These are phyloP conservation scores for Elachura formosa DNA, from an alignment of 2,113 vertebrate genomes.

Conservation along the genomic window DNA sequence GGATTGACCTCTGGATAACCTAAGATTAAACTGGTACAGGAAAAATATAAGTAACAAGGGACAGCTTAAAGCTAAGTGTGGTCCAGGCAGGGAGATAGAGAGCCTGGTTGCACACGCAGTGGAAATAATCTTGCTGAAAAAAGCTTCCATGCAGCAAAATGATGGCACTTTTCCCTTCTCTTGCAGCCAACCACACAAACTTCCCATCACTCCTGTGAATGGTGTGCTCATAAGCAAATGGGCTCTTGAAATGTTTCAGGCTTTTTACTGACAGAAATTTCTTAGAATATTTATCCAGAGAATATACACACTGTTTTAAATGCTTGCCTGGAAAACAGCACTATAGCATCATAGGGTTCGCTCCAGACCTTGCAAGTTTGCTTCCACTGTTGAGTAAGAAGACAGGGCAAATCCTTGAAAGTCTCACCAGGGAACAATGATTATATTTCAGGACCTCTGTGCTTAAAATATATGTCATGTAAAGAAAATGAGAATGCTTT, in stretches of 20 bases:
- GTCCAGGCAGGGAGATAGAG: background rate
- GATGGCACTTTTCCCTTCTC: background rate
- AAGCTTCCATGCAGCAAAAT: background rate
- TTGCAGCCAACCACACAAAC: background rate
- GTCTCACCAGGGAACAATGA: background rate
- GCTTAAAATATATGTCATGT: background rate
- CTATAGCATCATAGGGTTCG: background rate
- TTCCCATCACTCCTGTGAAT: background rate
- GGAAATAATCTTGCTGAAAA: background rate
- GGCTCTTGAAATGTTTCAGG: background rate
- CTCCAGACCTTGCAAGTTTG: background rate
- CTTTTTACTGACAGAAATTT: background rate
- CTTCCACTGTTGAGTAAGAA: background rate
- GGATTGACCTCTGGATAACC: slow-evolving; percentile 2
- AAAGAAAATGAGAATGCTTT: background rate
- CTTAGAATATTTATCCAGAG: background rate
- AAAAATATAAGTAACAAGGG: background rate
- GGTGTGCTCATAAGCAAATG: accelerated
- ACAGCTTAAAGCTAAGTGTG: background rate
- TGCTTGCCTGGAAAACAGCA: background rate
- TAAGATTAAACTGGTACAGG: background rate
- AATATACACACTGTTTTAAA: background rate
- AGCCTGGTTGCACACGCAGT: background rate
- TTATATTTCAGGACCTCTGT: background rate
- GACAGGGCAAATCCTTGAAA: background rate